Evolutionary conservation across 1,140 invertebrate species (phyloP).

Genomic region (Leucophenga varia): DNA sequence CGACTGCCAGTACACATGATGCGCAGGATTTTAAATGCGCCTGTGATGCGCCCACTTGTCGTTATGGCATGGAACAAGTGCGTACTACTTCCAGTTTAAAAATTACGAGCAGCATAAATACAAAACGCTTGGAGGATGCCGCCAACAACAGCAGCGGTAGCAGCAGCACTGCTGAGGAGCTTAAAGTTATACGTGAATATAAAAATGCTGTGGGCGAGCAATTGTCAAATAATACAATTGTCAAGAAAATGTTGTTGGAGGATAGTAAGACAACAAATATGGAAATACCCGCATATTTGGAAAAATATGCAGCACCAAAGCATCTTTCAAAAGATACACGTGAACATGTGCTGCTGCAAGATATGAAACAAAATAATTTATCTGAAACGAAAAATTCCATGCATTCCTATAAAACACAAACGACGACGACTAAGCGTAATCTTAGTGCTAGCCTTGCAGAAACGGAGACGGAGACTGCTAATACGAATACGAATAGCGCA

Average conservation of each 20-base stretch:
- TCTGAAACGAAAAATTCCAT: constrained; percentile 34
- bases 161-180: constrained; percentile 25
- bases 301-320: constrained; percentile 28
- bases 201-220: constrained; percentile 33
- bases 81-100: background rate
- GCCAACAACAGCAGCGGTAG: constrained; percentile 1
- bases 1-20: constrained; percentile 37
- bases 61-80: constrained; percentile 10
- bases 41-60: constrained; percentile 40
- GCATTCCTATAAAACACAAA: background rate
- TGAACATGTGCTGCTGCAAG: too few species aligned
- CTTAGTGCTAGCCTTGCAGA: constrained; percentile 26
- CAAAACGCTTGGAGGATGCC: too few species aligned
- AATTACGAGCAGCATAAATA: background rate
- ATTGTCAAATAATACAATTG: constrained; percentile 14
- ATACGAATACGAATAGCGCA: constrained; percentile 15
- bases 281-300: constrained; percentile 39
- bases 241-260: constrained; percentile 13
- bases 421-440: constrained; percentile 20
- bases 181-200: constrained; percentile 46
- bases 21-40: constrained; percentile 31
- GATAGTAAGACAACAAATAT: constrained; percentile 23
- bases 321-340: constrained; percentile 15
- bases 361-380: constrained; percentile 50
- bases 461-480: constrained; percentile 18